Conservation (phyloP, 2,888 invertebrate species). For the Nemoura dubitans region DNA sequence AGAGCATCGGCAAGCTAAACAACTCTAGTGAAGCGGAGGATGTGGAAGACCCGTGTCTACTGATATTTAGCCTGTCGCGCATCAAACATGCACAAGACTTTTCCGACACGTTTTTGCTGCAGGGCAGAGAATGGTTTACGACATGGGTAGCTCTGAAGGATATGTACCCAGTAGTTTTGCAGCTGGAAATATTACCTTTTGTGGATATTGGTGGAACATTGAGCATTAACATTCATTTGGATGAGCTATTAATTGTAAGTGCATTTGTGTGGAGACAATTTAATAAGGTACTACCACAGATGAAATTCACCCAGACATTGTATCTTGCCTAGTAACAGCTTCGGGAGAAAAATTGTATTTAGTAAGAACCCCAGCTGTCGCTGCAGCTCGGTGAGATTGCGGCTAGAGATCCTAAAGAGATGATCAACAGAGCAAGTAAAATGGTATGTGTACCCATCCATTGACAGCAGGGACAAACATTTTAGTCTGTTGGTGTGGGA, state of each 20-base stretch:
- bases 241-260: conserved; percentile 58
- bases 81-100: conserved; percentile 62
- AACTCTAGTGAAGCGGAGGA: conserved; percentile 49
- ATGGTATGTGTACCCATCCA: no score
- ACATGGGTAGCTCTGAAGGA: conserved; percentile 61
- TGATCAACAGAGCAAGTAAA: no score
- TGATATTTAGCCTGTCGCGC: conserved; percentile 60
- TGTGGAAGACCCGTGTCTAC: conserved; percentile 56
- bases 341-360: no score
- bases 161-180: conserved; percentile 57
- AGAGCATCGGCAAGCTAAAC: conserved; percentile 41
- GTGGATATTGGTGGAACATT: conserved; percentile 63
- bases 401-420: no score
- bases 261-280: no score
- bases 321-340: no score
- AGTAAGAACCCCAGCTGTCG: no score
- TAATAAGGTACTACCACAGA: no score
- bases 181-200: conserved; percentile 60
- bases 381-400: no score
- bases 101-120: conserved; percentile 61
- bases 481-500: no score
- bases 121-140: conserved; percentile 62
- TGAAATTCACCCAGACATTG: no score
- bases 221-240: conserved; percentile 58
- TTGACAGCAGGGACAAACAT: no score